Evolutionary conservation across 2,888 invertebrate species (phyloP).

Genomic region (Thera obeliscata): DNA sequence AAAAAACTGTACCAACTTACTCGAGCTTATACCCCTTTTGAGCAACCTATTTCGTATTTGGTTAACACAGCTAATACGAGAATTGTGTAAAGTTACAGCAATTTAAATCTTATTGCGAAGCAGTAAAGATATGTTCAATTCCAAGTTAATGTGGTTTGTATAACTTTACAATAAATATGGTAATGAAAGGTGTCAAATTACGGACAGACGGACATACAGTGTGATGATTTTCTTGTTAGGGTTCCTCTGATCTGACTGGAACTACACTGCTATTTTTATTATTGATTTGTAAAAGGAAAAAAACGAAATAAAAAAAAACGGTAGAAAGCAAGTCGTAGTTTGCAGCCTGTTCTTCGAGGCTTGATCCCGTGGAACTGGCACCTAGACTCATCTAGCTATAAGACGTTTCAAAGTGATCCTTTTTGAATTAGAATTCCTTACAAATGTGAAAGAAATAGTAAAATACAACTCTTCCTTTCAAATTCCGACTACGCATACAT

Average conservation of each 20-base stretch:
- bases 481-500: neutral
- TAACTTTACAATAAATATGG: conserved; percentile 78
- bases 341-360: too few species aligned
- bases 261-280: too few species aligned
- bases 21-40: conserved; percentile 8
- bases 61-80: conserved; percentile 41
- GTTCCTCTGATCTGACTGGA: conserved; percentile 1
- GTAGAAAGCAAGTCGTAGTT: too few species aligned
- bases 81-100: neutral
- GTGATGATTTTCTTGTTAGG: conserved; percentile 72
- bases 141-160: conserved; percentile 33
- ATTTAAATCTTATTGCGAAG: conserved; percentile 8
- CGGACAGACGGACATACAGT: conserved; percentile 67
- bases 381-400: too few species aligned
- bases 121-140: conserved; percentile 9
- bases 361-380: too few species aligned
- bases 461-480: conserved; percentile 4
- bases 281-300: too few species aligned
- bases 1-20: conserved; percentile 31
- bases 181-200: conserved; percentile 84
- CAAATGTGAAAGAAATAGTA: neutral
- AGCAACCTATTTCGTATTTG: conserved; percentile 60
- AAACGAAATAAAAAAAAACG: too few species aligned
- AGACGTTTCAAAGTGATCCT: too few species aligned
- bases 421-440: too few species aligned